Evolutionary conservation across 1,140 invertebrate genomes (phyloP).

Genomic region (Scaptomyza hsui): DNA sequence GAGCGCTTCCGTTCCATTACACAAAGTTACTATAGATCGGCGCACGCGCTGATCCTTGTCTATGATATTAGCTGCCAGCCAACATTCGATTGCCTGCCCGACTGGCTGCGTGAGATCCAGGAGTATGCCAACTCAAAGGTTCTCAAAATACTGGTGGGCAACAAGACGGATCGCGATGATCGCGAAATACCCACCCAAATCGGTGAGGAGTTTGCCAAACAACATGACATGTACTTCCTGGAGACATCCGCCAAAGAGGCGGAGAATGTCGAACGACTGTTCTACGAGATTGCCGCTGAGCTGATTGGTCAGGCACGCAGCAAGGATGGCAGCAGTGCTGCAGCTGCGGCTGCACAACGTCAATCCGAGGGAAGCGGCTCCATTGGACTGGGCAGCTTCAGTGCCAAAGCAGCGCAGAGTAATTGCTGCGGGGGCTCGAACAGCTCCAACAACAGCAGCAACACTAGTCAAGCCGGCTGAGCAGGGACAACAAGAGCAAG

Average conservation of each 20-base stretch:
- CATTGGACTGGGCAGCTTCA: slow-evolving; percentile 70
- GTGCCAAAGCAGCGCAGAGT: slow-evolving; percentile 75
- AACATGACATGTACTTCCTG: slow-evolving; percentile 98
- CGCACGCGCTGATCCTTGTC: slow-evolving; percentile 98
- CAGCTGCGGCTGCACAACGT: slow-evolving; percentile 60
- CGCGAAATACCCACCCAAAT: slow-evolving; percentile 96
- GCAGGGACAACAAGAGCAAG: not conserved
- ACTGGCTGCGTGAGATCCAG: slow-evolving; percentile 98
- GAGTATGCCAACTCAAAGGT: slow-evolving; percentile 98
- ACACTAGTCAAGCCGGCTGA: slow-evolving; percentile 70
- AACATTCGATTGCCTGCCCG: slow-evolving; percentile 97
- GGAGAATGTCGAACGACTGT: slow-evolving; percentile 98
- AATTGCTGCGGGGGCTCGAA: slow-evolving; percentile 68
- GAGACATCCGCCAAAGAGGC: slow-evolving; percentile 99
- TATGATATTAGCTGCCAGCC: slow-evolving; percentile 99
- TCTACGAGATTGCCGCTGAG: slow-evolving; percentile 97
- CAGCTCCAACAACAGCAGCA: slow-evolving; percentile 41
- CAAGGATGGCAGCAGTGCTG: slow-evolving; percentile 68
- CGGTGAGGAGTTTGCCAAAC: slow-evolving; percentile 97
- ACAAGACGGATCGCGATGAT: slow-evolving; percentile 98
- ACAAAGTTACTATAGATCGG: slow-evolving; percentile 98
- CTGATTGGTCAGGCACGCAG: slow-evolving; percentile 90
- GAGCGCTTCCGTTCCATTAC: slow-evolving; percentile 97
- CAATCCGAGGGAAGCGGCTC: slow-evolving; percentile 57
- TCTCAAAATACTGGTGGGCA: slow-evolving; percentile 95